These are phyloP conservation scores for Ennomos quercinarius DNA, from an alignment of 2,888 invertebrate species.

Conservation along the genomic window DNA sequence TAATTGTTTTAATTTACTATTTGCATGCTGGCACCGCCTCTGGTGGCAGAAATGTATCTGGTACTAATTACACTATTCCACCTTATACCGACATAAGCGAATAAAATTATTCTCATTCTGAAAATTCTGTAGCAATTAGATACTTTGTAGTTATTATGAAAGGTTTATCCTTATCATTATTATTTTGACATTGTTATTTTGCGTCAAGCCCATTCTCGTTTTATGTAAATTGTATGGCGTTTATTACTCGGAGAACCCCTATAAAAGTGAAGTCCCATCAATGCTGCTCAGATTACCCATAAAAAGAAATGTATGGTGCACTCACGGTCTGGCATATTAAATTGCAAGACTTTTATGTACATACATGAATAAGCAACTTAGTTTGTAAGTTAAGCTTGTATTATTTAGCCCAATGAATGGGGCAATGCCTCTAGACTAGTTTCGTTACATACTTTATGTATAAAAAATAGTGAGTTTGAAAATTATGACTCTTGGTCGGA, in stretches of 20 bases:
- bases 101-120: too few species aligned
- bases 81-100: too few species aligned
- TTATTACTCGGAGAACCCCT: conserved; percentile 28
- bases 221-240: conserved; percentile 31
- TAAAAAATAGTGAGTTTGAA: too few species aligned
- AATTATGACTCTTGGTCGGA: neutral
- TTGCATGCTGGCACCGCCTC: too few species aligned
- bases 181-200: conserved; percentile 14
- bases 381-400: neutral
- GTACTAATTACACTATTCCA: too few species aligned
- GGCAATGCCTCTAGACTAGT: too few species aligned
- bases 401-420: too few species aligned
- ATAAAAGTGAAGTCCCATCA: conserved; percentile 39
- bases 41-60: too few species aligned
- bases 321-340: conserved; percentile 34
- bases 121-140: too few species aligned
- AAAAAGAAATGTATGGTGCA: conserved; percentile 44
- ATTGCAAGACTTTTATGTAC: conserved; percentile 21
- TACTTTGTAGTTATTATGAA: conserved; percentile 17
- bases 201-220: conserved; percentile 7
- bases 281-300: conserved; percentile 43
- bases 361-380: conserved; percentile 9
- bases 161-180: conserved; percentile 12
- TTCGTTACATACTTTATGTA: too few species aligned
- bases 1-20: too few species aligned